These are phyloP conservation scores for Plemyria rubiginata DNA, from an alignment of 2,888 invertebrate genomes.

Conservation along the genomic window DNA sequence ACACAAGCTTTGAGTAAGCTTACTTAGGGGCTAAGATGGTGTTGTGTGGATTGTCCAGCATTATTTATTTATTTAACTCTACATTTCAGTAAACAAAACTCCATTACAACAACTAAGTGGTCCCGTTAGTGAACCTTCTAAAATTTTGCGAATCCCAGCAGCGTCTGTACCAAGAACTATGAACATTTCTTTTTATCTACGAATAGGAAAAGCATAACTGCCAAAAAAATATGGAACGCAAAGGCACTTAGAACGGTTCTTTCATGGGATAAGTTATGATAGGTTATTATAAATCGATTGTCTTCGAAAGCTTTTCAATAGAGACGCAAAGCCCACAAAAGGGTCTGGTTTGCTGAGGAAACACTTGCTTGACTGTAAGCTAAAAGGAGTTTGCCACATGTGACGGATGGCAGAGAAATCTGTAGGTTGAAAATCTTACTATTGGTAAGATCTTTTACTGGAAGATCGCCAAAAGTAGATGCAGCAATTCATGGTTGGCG, in stretches of 20 bases:
- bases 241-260: conserved; percentile 20
- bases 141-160: conserved; percentile 12
- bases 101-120: background rate
- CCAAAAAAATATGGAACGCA: conserved; percentile 19
- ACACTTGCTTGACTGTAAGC: conserved; percentile 33
- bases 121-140: conserved; percentile 4
- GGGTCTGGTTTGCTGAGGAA: conserved; percentile 33
- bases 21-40: no score
- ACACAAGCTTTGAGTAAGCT: no score
- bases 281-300: conserved; percentile 40
- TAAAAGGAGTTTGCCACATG: conserved; percentile 15
- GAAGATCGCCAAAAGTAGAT: background rate
- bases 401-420: background rate
- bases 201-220: conserved; percentile 18
- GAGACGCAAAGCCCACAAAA: conserved; percentile 32
- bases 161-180: conserved; percentile 9
- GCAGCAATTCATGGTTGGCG: no score
- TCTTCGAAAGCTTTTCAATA: conserved; percentile 36
- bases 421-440: background rate
- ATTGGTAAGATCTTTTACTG: no score
- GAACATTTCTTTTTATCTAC: conserved; percentile 21
- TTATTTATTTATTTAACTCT: no score
- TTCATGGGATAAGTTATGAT: conserved; percentile 37
- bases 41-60: no score
- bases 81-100: background rate